Conservation (phyloP, 2,113 vertebrate genomes). For the Ceyx cyanopectus region DNA sequence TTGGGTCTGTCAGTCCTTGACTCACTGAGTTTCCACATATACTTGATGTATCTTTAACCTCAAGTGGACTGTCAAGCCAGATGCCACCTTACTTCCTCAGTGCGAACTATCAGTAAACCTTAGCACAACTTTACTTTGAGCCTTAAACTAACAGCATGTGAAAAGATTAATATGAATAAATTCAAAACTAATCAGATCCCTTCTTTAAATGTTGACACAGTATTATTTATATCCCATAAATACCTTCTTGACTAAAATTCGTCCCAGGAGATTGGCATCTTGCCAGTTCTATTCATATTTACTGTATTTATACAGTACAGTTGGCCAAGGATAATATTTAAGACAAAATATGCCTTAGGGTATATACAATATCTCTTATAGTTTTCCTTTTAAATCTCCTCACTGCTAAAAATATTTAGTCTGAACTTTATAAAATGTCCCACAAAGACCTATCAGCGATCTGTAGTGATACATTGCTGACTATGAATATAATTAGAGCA, state of each 20-base stretch:
- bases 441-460: slow-evolving; percentile 77
- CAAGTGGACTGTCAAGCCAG: slow-evolving; percentile 47
- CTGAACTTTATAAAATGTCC: slow-evolving; percentile 79
- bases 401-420: slow-evolving; percentile 85
- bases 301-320: slow-evolving; percentile 86
- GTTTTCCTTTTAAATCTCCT: slow-evolving; percentile 80
- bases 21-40: neutral
- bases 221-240: slow-evolving; percentile 92
- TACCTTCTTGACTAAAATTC: slow-evolving; percentile 87
- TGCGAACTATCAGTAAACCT: slow-evolving; percentile 69
- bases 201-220: slow-evolving; percentile 87
- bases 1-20: neutral
- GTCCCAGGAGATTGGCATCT: slow-evolving; percentile 81
- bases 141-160: slow-evolving; percentile 80
- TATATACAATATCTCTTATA: slow-evolving; percentile 84
- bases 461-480: slow-evolving; percentile 79
- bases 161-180: slow-evolving; percentile 86
- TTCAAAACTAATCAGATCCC: slow-evolving; percentile 82
- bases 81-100: slow-evolving; percentile 51
- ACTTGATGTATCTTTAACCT: slow-evolving; percentile 25
- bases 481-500: slow-evolving; percentile 80
- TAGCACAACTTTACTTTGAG: slow-evolving; percentile 77
- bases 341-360: slow-evolving; percentile 86
- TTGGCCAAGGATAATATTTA: slow-evolving; percentile 93
- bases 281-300: slow-evolving; percentile 90